Conservation (phyloP, 2,888 invertebrate species). For the Drosophila basisetae region DNA sequence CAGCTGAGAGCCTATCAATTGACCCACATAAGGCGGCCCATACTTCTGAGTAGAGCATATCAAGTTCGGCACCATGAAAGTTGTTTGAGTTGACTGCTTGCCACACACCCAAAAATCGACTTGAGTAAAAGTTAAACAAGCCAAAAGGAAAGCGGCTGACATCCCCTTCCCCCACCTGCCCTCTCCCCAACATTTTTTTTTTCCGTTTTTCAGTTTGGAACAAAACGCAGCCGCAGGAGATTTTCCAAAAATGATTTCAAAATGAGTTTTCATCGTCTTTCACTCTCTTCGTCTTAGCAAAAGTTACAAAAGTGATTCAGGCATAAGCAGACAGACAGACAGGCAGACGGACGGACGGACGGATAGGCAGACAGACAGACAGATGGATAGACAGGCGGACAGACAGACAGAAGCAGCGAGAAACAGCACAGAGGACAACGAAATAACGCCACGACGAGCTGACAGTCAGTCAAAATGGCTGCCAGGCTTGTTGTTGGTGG, state of each 20-base stretch:
- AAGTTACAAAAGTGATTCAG: conserved; percentile 79
- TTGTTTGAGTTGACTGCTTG: conserved; percentile 2
- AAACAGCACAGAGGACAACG: conserved; percentile 27
- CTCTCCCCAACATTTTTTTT: conserved; percentile 53
- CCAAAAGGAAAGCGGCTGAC: conserved; percentile 54
- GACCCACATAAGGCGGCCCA: neutral
- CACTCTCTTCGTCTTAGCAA: conserved; percentile 25
- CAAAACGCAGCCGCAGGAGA: conserved; percentile 82
- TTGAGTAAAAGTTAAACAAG: conserved; percentile 75
- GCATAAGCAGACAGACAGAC: conserved; percentile 59
- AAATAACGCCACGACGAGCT: conserved; percentile 24
- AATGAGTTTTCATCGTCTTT: conserved; percentile 63
- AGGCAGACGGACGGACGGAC: neutral
- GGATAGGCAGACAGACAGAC: neutral
- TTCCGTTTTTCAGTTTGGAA: conserved; percentile 74
- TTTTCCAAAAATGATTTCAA: conserved; percentile 77
- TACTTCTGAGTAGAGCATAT: conserved; percentile 17
- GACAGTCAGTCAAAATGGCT: conserved; percentile 75
- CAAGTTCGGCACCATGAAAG: conserved; percentile 12
- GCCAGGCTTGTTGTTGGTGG: conserved; percentile 37
- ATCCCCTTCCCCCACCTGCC: neutral
- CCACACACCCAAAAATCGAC: conserved; percentile 48
- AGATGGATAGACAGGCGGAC: no score
- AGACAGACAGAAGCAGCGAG: conserved; percentile 10
- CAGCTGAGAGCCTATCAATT: neutral